phyloP scores from a whole-genome alignment of 2,113 vertebrate genomes.

The Glaucomys volans region DNA sequence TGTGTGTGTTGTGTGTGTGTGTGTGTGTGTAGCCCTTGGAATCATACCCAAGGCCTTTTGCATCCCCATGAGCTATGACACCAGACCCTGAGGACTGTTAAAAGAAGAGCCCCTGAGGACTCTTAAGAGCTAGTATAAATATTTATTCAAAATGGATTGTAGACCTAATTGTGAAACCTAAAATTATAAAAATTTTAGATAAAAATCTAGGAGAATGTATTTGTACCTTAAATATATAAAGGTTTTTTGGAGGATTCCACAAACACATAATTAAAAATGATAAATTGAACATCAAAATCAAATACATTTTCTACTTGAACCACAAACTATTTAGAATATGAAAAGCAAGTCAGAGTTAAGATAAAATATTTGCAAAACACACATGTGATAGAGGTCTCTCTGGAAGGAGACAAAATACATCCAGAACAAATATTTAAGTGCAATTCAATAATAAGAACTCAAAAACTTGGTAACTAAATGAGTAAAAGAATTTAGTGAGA shows the following conservation, averaged over 20 bases:
- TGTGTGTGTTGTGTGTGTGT: too few species aligned
- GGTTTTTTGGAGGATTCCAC: too few species aligned
- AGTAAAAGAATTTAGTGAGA: not conserved
- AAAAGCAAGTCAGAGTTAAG: not conserved
- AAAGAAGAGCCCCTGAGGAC: not conserved
- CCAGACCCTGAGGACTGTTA: too few species aligned
- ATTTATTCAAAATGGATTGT: not conserved
- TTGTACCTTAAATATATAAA: not conserved
- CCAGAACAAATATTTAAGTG: not conserved
- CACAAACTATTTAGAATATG: not conserved
- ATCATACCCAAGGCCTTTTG: too few species aligned
- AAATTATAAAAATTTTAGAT: not conserved
- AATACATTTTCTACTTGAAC: not conserved
- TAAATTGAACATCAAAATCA: not conserved
- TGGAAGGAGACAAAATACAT: not conserved
- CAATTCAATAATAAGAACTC: not conserved
- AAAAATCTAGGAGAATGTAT: not conserved
- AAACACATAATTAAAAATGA: not conserved
- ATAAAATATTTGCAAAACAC: not conserved
- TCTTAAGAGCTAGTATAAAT: accelerated
- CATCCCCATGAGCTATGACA: too few species aligned
- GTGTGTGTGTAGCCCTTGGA: too few species aligned
- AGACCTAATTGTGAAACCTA: not conserved
- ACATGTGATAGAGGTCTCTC: not conserved
- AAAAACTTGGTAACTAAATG: not conserved